Base-by-base conservation (phyloP, 2,797 vertebrate genomes). In the Hemitrygon akajei region DNA sequence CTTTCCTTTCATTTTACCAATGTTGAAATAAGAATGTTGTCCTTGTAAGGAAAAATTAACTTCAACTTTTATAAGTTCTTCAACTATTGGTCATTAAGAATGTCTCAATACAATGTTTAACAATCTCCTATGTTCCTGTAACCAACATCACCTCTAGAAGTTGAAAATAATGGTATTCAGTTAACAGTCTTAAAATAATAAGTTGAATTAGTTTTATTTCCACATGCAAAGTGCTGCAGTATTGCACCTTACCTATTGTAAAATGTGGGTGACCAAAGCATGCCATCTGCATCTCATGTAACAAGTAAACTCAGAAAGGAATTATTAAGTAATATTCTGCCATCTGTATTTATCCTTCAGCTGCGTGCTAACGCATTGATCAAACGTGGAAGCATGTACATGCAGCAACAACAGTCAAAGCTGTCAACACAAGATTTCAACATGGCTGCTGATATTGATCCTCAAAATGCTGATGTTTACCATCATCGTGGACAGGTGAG, bases 331-430 rank as follows among this genome's bases (percentile, higher is more conserved):
- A 86, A 69, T 69, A 20, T 66, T 30, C 0, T 76, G 34, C 25
- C 56, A 10, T 92, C 22, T 92, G 86, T 91, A 40, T 37, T 73
- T 93, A 71, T 56, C 27, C 81, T 94, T 71, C 95, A 99, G 99
- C 97, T 99, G 89, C 97, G 97, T 95, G 98, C 98, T 94, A 99
- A 99, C 63, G 98, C 98, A 40, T 96, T 99, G 93, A 99, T 99
- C 96, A 99, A 99, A 94, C 97, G 99, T 80, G 99, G 99, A 34
- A 99, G 98, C 95, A 99, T 99, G 98, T 97, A 98, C 95, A 99
- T 99, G 99, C 99, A 99, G 94, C 99, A 99, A 95, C 99, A 99
- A 96, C 98, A 98, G 93, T 98, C 99, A 0, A 27, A 96, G 94
- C 95, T 98, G 56, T 99, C 98, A 3, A 99, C 98, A 14, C 98